These are phyloP conservation scores for Sympetrum striolatum DNA, from an alignment of 2,888 invertebrate species.

Conservation along the genomic window DNA sequence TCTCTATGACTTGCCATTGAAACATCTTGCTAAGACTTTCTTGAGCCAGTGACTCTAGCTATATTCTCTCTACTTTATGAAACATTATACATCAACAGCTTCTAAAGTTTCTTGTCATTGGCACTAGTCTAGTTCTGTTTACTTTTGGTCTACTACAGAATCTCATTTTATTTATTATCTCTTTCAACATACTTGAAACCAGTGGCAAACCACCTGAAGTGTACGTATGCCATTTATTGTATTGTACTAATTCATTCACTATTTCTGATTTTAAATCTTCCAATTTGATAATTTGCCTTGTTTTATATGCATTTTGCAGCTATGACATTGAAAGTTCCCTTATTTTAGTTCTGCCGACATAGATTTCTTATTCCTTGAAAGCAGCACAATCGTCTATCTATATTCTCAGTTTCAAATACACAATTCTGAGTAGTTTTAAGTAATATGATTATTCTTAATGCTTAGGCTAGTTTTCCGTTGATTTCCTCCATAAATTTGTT, in stretches of 20 bases:
- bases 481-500: too few species aligned
- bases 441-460: not conserved
- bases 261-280: not conserved
- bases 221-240: constrained; percentile 42
- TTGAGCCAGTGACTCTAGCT: not conserved
- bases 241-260: constrained; percentile 30
- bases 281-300: not conserved
- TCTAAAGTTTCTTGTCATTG: not conserved
- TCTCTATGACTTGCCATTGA: too few species aligned
- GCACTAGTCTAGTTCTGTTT: constrained; percentile 24
- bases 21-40: not conserved
- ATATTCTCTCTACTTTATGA: not conserved
- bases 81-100: not conserved
- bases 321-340: not conserved
- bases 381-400: not conserved
- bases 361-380: not conserved
- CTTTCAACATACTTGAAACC: constrained; percentile 44
- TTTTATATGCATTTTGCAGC: constrained; percentile 10
- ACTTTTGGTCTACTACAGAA: not conserved
- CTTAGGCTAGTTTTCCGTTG: not conserved
- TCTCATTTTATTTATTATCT: constrained; percentile 39
- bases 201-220: constrained; percentile 42
- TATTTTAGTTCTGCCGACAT: not conserved
- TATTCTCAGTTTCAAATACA: not conserved
- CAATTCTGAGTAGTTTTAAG: not conserved